These are phyloP conservation scores for Dasysyrphus albostriatus DNA, from an alignment of 2,888 invertebrate species.

Conservation along the genomic window DNA sequence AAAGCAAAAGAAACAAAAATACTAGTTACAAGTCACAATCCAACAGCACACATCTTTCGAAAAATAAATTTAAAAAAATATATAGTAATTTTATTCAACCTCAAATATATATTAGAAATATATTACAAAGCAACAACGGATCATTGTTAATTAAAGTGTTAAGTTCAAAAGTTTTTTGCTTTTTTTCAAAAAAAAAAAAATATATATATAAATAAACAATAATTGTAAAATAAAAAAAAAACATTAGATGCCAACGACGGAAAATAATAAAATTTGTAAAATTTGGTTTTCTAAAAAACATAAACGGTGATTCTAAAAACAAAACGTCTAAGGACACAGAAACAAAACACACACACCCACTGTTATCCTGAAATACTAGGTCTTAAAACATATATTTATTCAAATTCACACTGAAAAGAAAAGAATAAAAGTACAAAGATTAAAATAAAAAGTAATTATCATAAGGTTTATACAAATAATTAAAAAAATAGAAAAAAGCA, in stretches of 20 bases:
- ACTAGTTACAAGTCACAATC: constrained; percentile 75
- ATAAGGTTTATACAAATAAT: constrained; percentile 73
- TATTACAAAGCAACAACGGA: constrained; percentile 71
- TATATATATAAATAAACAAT: constrained; percentile 11
- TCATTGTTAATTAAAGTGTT: constrained; percentile 68
- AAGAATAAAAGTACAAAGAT: constrained; percentile 76
- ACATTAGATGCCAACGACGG: constrained; percentile 65
- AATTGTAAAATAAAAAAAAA: constrained; percentile 32
- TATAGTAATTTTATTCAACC: constrained; percentile 61
- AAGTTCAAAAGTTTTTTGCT: constrained; percentile 55
- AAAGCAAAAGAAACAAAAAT: constrained; percentile 64
- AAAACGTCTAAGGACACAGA: constrained; percentile 66
- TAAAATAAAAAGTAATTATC: constrained; percentile 71
- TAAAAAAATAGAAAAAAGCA: constrained; percentile 41
- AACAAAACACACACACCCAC: constrained; percentile 76
- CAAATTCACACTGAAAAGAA: constrained; percentile 75
- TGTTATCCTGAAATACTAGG: constrained; percentile 74
- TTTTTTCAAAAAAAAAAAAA: constrained; percentile 32
- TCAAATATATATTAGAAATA: constrained; percentile 61
- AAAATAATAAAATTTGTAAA: constrained; percentile 32
- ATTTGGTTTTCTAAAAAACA: constrained; percentile 51
- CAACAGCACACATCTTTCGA: constrained; percentile 74
- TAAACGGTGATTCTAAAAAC: constrained; percentile 70
- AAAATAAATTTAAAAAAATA: constrained; percentile 50
- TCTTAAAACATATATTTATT: constrained; percentile 73